phyloP scores from a whole-genome alignment of 2,888 invertebrate species.

The Pterostichus niger region DNA sequence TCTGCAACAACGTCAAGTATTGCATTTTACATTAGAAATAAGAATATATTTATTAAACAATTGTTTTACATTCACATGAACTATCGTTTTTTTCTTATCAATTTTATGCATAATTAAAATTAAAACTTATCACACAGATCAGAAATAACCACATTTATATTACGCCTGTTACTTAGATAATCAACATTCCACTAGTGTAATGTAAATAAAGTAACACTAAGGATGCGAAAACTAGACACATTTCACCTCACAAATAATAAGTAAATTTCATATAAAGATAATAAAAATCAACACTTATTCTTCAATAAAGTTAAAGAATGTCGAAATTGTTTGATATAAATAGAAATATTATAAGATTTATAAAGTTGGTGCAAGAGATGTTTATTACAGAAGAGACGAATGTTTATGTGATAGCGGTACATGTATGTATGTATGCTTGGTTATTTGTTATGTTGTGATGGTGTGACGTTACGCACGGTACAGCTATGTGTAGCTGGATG shows the following conservation, averaged over 20 bases:
- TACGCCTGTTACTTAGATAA: neutral
- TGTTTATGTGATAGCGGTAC: neutral
- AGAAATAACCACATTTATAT: neutral
- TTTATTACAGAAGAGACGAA: neutral
- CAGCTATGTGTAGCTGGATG: constrained; percentile 56
- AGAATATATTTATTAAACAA: no score
- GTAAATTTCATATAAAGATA: no score
- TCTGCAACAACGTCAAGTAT: neutral
- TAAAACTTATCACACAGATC: neutral
- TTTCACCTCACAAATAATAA: no score
- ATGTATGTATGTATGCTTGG: constrained; percentile 1
- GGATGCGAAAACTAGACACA: neutral
- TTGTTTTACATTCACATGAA: no score
- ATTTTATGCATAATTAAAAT: neutral
- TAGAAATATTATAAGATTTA: neutral
- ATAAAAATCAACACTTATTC: no score
- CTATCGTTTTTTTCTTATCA: no score
- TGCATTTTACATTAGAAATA: neutral
- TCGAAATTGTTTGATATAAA: no score
- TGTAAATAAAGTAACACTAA: neutral
- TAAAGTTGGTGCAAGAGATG: neutral
- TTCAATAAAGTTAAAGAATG: no score
- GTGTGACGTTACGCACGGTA: constrained; percentile 64
- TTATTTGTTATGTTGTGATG: constrained; percentile 19
- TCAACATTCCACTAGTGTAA: neutral